Conservation (phyloP, 2,797 vertebrate species). For the Bovichtus variegatus region DNA sequence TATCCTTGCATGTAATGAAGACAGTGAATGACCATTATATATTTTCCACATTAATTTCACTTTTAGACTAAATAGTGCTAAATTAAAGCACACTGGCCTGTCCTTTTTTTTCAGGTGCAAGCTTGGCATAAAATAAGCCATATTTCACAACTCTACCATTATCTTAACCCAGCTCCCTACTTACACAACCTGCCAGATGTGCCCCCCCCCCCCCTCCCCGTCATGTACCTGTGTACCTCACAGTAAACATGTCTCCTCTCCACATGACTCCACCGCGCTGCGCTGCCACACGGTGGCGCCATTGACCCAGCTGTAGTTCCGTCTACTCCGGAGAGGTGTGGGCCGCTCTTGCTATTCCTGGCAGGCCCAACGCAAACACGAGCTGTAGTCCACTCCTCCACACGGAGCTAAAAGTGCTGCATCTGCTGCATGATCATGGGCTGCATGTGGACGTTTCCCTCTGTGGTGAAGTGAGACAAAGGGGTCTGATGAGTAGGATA, state of each 20-base stretch:
- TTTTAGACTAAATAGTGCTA: not conserved
- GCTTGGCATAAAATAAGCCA: not conserved
- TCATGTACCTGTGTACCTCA: constrained; percentile 12
- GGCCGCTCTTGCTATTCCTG: constrained; percentile 66
- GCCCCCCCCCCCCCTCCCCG: not conserved
- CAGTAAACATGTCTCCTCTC: not conserved
- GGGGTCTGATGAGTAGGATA: constrained; percentile 10
- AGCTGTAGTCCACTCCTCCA: constrained; percentile 57
- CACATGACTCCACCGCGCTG: not conserved
- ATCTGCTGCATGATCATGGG: constrained; percentile 20
- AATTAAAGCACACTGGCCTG: not conserved
- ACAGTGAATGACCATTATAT: not conserved
- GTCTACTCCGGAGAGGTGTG: constrained; percentile 46
- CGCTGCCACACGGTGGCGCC: constrained; percentile 67
- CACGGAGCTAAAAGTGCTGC: constrained; percentile 32
- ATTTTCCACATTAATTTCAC: not conserved
- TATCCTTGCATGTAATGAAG: not conserved
- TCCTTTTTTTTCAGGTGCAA: not conserved
- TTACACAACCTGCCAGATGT: not conserved
- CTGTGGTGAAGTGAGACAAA: not conserved
- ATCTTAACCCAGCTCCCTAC: not conserved
- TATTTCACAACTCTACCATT: not conserved
- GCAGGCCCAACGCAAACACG: constrained; percentile 48
- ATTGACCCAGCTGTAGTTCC: constrained; percentile 2
- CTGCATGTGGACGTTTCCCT: not conserved